Conservation (phyloP, 2,888 invertebrate species). For the Tortrix viridana region DNA sequence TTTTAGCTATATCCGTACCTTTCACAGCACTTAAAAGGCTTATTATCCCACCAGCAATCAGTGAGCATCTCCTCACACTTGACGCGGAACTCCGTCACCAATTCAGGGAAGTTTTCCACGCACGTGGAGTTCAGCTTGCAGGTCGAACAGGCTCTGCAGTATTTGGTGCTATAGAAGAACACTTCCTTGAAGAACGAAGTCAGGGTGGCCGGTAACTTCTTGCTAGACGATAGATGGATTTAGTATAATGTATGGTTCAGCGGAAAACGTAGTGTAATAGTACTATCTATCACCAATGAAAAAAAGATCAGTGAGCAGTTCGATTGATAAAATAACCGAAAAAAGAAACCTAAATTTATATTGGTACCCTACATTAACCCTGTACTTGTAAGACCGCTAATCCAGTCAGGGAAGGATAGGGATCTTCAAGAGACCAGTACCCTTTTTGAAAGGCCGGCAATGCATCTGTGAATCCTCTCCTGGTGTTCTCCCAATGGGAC, state of each 20-base stretch:
- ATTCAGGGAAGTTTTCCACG: slow-evolving; percentile 51
- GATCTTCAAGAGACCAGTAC: no score
- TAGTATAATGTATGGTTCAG: not conserved
- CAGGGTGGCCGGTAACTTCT: slow-evolving; percentile 52
- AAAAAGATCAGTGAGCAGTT: no score
- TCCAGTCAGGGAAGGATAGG: no score
- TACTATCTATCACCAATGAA: no score
- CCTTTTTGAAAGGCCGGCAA: no score
- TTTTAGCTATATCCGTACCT: slow-evolving; percentile 47
- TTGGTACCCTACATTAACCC: no score
- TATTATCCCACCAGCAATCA: slow-evolving; percentile 67
- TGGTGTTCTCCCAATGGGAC: no score
- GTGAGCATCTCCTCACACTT: slow-evolving; percentile 63
- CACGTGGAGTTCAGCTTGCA: slow-evolving; percentile 64
- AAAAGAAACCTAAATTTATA: no score
- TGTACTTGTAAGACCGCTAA: no score
- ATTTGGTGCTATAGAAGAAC: slow-evolving; percentile 61
- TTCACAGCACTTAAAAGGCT: slow-evolving; percentile 67
- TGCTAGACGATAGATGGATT: slow-evolving; percentile 46
- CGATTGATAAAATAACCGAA: no score
- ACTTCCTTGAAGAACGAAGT: slow-evolving; percentile 63
- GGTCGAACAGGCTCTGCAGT: slow-evolving; percentile 61
- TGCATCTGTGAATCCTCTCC: no score
- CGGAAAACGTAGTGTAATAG: no score
- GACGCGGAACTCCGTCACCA: slow-evolving; percentile 54